Evolutionary conservation across 2,888 invertebrate genomes (phyloP), one percentile per base, ranked within the genome.

Genomic region (Phasia obesa): DNA sequence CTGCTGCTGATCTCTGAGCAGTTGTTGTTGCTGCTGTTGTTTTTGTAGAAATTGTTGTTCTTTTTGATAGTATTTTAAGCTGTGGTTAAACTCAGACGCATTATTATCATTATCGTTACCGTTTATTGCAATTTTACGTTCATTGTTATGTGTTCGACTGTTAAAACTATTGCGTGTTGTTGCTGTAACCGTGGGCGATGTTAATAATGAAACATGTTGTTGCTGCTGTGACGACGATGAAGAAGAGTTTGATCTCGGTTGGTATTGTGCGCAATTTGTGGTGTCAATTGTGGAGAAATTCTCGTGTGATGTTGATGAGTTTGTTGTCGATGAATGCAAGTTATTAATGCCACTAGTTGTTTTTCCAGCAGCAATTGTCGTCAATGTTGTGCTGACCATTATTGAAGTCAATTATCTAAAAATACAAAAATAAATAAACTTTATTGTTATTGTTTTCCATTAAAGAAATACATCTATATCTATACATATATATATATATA

Each of bases 381-480:
- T 89, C 90, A 91, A 90, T 90, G 91, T 89, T 90, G 91, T 90
- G 89, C 91, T 91, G 89, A 91, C 91, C 91, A 91, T 91, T 91
- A 91, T 91, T 91, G 89, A 88, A 88, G 87, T 87, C 89, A 89
- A 88, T 90, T 87, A 88, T 88, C 91, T 91, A 35, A 17, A 65
- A 84, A 69, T 59, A 49, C 6, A 81, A 59, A 75, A 35, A 31
- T 5, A 62, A 62, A 17, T 17, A 25, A 27, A 57, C 4, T 17
- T 42, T 55, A 38, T 7, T 11, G 38, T n/a, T n/a, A 42, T 4
- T 15, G 15, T 13, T 42, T 42, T 42, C 9, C 11, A 11, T 35
- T 35, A 9, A 11, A 35, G n/a, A n/a, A n/a, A n/a, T n/a, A n/a
- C n/a, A n/a, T n/a, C n/a, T n/a, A n/a, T n/a, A n/a, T n/a, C n/a